Base-by-base conservation (phyloP, 1,140 invertebrate genomes). In the Zaprionus ornatus region DNA sequence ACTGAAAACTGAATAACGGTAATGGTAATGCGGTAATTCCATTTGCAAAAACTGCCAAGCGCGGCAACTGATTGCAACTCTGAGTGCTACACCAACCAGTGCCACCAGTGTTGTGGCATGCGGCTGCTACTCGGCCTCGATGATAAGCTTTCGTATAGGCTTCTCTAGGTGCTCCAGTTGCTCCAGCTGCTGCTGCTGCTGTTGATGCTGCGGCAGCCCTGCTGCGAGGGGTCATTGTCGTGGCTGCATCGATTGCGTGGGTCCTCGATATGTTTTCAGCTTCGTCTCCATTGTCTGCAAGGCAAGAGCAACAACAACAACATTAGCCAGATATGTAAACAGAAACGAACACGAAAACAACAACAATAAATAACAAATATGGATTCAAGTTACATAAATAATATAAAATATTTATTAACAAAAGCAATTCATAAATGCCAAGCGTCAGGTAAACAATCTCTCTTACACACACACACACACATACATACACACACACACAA, bases 231-330 rank as follows among this genome's bases (percentile, higher is more conserved):
- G 73, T 77, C 82, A 79, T 61, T 82, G 91, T 9, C 91, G 80
- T 54, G 91, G 91, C 45, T 82, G 91, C 75, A 86, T 79, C 4
- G 88, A 71, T 29, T 82, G 85, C n/a, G 74, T 80, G 56, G 92
- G 84, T 52, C 92, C 91, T 50, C 91, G 88, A 71, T 92, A 92
- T 27, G 91, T 90, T 79, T 92, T 92, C 60, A 92, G 77, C 56
- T 92, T 92, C 45, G 91, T 91, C 59, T 92, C 91, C 83, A 92
- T 92, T 40, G 91, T 81, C 91, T 92, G 75, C 9, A 92, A 92
- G 12, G 60, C 15, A 55, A 57, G n/a, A 45, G 40, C 40, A 63
- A 54, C 66, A 37, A 59, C 6, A 32, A 42, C 3, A 27, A 40
- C 4, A 29, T 73, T 73, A 71, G 25, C 25, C 15, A 62, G 13